Evolutionary conservation across 1,140 invertebrate species (phyloP), one percentile per base, ranked within the genome.

Genomic region (Nasonia longicornis): DNA sequence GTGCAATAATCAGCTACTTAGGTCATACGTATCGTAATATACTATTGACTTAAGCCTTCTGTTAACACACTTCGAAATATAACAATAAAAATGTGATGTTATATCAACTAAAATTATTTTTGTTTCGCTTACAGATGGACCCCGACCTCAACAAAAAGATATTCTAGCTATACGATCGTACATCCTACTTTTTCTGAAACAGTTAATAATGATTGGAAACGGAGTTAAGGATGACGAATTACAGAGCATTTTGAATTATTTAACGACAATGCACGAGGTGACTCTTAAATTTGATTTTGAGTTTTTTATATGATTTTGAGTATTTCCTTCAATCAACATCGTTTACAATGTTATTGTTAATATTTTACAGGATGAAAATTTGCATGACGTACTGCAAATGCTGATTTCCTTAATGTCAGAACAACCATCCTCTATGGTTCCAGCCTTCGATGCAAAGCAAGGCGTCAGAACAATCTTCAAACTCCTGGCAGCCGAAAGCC

Each of bases 211-310:
- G 94, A 97, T 98, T 87, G 97, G 97, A 52, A 97, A 97, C 87
- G 98, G 98, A 14, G 96, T 98, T 42, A 98, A 99, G 89, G 98
- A 99, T 86, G 98, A 99, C 89, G 98, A 99, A 91, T 92, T 99
- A 31, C 98, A 99, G 91, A 98, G 97, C 82, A 97, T 99, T 87
- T 93, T 99, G 10, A 99, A 99, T 91, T 99, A 98, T 90, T 92
- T 99, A 79, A 98, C 97, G 48, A 99, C 97, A 73, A 96, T 99
- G 91, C 96, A 98, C 89, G 97, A 98, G 93, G 96, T 97, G 91
- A 87, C 58, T 77, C 78, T 29, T 12, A 73, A 12, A 77, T 31
- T 84, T 48, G 20, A 58, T 20, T 58, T 58, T 42, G 4, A 42
- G 38, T 42, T 11, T 8, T 42, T 7, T 8, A n/a, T n/a, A n/a